Evolutionary conservation across 1,140 invertebrate genomes (phyloP).

Genomic region (Drosophila melanica): DNA sequence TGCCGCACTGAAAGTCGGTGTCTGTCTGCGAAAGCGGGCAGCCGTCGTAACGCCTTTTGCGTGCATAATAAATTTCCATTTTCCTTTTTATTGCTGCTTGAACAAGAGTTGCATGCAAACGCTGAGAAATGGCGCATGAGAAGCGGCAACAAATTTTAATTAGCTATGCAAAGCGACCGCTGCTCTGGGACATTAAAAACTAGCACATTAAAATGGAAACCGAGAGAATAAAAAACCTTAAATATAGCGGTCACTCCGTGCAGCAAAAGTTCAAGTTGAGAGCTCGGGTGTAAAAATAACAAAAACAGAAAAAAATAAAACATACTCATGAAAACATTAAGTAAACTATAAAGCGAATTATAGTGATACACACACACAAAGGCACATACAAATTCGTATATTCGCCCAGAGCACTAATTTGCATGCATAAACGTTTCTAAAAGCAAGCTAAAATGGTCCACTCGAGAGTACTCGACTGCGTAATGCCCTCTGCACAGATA

Average conservation of each 20-base stretch:
- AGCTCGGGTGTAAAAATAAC: conserved; percentile 16
- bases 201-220: conserved; percentile 41
- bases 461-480: not conserved
- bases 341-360: conserved; percentile 44
- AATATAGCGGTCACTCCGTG: conserved; percentile 42
- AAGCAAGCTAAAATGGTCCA: conserved; percentile 6
- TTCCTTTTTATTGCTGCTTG: conserved; percentile 29
- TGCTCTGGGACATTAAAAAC: conserved; percentile 58
- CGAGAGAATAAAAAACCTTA: conserved; percentile 30
- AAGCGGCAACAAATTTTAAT: conserved; percentile 74
- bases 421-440: conserved; percentile 32
- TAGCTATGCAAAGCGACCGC: conserved; percentile 75
- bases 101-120: conserved; percentile 28
- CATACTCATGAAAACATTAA: conserved; percentile 19
- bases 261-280: conserved; percentile 54
- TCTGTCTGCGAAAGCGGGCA: conserved; percentile 10
- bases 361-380: conserved; percentile 7
- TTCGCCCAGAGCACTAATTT: conserved; percentile 30
- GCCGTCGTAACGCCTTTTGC: conserved; percentile 63
- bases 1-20: conserved; percentile 19
- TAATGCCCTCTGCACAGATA: not conserved
- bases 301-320: conserved; percentile 9
- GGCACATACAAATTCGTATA: conserved; percentile 4
- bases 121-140: conserved; percentile 68
- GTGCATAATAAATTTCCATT: conserved; percentile 71